phyloP scores from a whole-genome alignment of 2,888 invertebrate species.

The Iphiclides podalirius region DNA sequence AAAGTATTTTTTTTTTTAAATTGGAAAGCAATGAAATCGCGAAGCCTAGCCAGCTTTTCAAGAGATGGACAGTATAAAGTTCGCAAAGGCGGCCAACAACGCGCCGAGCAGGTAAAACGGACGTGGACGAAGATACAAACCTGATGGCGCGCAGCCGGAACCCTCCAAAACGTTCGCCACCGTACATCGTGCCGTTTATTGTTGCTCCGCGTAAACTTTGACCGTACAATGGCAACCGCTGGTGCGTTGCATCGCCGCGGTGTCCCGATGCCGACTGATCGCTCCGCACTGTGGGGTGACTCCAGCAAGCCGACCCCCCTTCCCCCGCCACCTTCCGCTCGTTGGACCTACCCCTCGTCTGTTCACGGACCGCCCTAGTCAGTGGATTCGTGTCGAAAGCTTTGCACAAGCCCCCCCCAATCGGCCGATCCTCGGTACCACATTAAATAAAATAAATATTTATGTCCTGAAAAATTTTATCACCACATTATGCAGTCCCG shows the following conservation, averaged over 20 bases:
- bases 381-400: not conserved
- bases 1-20: not conserved
- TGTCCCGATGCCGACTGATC: conserved; percentile 14
- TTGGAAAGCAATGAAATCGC: too few relatives aligned
- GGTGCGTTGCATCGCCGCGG: conserved; percentile 2
- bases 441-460: too few relatives aligned
- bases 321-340: not conserved
- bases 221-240: conserved; percentile 47
- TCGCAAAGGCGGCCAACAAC: conserved; percentile 31
- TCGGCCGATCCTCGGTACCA: too few relatives aligned
- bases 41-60: too few relatives aligned
- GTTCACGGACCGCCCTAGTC: not conserved
- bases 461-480: too few relatives aligned
- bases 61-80: not conserved
- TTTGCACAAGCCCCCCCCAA: not conserved
- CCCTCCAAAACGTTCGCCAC: conserved; percentile 32
- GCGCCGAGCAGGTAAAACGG: conserved; percentile 29
- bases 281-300: conserved; percentile 3
- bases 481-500: too few relatives aligned
- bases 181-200: conserved; percentile 48
- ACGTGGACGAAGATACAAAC: conserved; percentile 37
- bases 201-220: conserved; percentile 51
- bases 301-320: conserved; percentile 3
- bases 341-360: not conserved
- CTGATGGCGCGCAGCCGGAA: conserved; percentile 34